Evolutionary conservation across 2,797 vertebrate species (phyloP).

Genomic region (Chaetodon trifasciatus): DNA sequence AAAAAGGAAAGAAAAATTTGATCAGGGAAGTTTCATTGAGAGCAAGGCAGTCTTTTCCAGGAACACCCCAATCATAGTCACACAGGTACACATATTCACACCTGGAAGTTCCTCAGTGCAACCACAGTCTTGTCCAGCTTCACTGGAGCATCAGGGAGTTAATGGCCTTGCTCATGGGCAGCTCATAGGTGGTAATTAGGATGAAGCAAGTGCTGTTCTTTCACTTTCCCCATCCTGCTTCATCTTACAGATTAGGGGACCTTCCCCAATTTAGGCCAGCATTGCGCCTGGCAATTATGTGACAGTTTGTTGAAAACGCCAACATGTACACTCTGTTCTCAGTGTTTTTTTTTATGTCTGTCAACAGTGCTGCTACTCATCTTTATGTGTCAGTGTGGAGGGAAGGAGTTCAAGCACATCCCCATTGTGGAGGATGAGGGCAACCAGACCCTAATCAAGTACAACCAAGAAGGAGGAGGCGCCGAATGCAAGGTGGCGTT

Average conservation of each 20-base stretch:
- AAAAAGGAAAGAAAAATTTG: too few species aligned
- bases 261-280: background rate
- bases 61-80: background rate
- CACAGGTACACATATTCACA: background rate
- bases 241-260: background rate
- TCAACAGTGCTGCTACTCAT: constrained; percentile 76
- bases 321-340: background rate
- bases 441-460: constrained; percentile 86
- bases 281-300: background rate
- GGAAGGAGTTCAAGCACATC: background rate
- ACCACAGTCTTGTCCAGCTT: background rate
- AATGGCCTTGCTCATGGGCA: background rate
- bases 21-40: background rate
- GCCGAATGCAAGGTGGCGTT: constrained; percentile 67
- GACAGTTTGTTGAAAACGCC: background rate
- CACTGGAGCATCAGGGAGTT: background rate
- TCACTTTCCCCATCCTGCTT: background rate
- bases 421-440: constrained; percentile 64
- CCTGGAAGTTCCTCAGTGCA: background rate
- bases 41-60: too few species aligned
- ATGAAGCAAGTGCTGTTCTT: background rate
- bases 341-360: constrained; percentile 10
- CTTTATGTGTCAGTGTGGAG: constrained; percentile 12
- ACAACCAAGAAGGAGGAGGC: constrained; percentile 86
- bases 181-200: background rate